phyloP scores from a whole-genome alignment of 2,888 invertebrate species.

The Scelioninae gen. 1 region DNA sequence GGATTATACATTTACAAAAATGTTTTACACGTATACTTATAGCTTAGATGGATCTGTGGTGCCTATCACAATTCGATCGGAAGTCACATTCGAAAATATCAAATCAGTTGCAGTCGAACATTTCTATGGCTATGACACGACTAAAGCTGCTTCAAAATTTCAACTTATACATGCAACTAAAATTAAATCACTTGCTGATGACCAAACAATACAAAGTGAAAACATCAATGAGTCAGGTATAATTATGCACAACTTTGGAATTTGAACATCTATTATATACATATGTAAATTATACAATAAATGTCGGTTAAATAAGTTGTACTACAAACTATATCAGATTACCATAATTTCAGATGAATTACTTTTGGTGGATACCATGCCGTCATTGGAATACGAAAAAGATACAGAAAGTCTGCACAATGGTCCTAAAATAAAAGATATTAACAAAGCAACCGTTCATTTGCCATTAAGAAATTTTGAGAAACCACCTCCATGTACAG shows the following conservation, averaged over 20 bases:
- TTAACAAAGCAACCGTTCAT: constrained; percentile 84
- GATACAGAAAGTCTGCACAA: constrained; percentile 81
- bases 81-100: constrained; percentile 78
- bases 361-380: constrained; percentile 77
- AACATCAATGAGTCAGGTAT: constrained; percentile 78
- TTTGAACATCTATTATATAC: no score
- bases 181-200: constrained; percentile 77
- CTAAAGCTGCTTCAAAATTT: constrained; percentile 73
- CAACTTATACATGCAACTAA: constrained; percentile 78
- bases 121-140: constrained; percentile 78
- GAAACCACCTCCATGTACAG: constrained; percentile 82
- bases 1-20: no score
- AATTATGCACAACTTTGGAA: no score
- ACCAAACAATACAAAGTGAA: constrained; percentile 76
- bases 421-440: constrained; percentile 85
- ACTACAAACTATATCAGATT: no score
- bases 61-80: constrained; percentile 75
- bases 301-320: no score
- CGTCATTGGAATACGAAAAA: constrained; percentile 71
- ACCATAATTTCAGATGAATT: constrained; percentile 81
- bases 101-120: constrained; percentile 79
- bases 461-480: constrained; percentile 80
- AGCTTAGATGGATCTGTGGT: constrained; percentile 79
- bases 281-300: no score
- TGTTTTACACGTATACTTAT: no score